Evolutionary conservation across 2,113 vertebrate genomes (phyloP).

Genomic region (Crypturellus undulatus): DNA sequence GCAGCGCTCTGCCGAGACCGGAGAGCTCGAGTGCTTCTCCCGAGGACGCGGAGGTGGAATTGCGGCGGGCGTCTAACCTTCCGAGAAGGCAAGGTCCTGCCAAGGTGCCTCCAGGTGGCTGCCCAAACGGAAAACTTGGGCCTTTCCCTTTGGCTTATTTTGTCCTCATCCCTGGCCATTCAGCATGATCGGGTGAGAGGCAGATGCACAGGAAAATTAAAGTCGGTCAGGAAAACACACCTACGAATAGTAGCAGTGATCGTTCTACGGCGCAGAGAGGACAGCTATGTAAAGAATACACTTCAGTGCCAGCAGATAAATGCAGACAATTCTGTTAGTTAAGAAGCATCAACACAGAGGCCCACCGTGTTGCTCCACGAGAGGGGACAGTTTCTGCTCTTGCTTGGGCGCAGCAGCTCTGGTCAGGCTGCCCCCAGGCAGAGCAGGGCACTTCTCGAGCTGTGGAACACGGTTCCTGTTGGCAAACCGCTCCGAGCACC

Average conservation of each 20-base stretch:
- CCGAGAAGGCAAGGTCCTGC: not conserved
- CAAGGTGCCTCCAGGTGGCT: not conserved
- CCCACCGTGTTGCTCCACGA: not conserved
- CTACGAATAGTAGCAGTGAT: slow-evolving; percentile 13
- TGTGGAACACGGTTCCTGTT: fast-evolving
- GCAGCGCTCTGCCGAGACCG: fast-evolving
- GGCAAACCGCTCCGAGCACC: not conserved
- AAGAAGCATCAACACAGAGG: not conserved
- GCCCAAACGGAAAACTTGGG: not conserved
- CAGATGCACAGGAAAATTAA: not conserved
- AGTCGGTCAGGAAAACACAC: not conserved
- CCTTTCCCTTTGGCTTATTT: not conserved
- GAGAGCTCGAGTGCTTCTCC: not conserved
- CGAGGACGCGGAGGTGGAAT: not conserved
- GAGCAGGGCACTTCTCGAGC: not conserved
- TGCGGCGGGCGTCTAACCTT: not conserved
- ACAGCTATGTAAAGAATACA: not conserved
- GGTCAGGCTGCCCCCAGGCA: not conserved
- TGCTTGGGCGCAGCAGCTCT: not conserved
- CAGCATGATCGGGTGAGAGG: not conserved
- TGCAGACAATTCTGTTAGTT: not conserved
- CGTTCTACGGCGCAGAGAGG: not conserved
- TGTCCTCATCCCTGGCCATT: not conserved
- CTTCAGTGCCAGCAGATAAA: not conserved
- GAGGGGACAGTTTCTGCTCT: not conserved